A percentile compares a stretch with the other conserved stretches of the same genome.
phyloP scores from a whole-genome alignment of 2,888 invertebrate species.

The Stenolophus ochropezus region DNA sequence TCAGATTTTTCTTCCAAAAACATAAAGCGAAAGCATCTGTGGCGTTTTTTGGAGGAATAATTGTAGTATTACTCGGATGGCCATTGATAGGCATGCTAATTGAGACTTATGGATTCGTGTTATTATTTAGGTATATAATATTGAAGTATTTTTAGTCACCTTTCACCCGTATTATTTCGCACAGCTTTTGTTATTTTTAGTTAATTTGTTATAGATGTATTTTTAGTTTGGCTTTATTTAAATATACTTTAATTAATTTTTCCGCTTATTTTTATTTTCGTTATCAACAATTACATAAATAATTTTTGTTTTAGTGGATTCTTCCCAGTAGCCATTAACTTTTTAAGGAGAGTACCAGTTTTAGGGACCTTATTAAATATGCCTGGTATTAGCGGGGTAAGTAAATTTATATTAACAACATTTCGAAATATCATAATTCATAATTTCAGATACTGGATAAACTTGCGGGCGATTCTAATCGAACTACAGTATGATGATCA shows the following conservation, averaged over 20 bases:
- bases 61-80: conserved; percentile 95
- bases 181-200: not conserved
- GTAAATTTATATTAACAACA: conserved; percentile 68
- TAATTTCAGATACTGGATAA: conserved; percentile 83
- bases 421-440: not conserved
- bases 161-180: not conserved
- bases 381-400: conserved; percentile 90
- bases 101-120: conserved; percentile 96
- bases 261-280: conserved; percentile 35
- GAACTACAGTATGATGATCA: conserved; percentile 85
- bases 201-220: conserved; percentile 8
- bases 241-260: conserved; percentile 30
- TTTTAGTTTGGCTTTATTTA: conserved; percentile 36
- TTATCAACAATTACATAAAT: not conserved
- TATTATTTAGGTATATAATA: conserved; percentile 82
- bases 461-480: conserved; percentile 87
- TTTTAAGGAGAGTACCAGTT: conserved; percentile 93
- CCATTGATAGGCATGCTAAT: conserved; percentile 97
- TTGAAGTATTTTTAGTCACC: conserved; percentile 62
- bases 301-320: conserved; percentile 86
- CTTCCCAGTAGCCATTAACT: conserved; percentile 96
- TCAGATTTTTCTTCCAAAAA: conserved; percentile 97
- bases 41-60: conserved; percentile 94
- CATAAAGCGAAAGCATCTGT: conserved; percentile 94
- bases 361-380: conserved; percentile 91